A percentile compares a stretch with the other conserved stretches of the same genome.
Evolutionary conservation across 1,140 invertebrate genomes (phyloP).

Genomic region (Physella acuta): DNA sequence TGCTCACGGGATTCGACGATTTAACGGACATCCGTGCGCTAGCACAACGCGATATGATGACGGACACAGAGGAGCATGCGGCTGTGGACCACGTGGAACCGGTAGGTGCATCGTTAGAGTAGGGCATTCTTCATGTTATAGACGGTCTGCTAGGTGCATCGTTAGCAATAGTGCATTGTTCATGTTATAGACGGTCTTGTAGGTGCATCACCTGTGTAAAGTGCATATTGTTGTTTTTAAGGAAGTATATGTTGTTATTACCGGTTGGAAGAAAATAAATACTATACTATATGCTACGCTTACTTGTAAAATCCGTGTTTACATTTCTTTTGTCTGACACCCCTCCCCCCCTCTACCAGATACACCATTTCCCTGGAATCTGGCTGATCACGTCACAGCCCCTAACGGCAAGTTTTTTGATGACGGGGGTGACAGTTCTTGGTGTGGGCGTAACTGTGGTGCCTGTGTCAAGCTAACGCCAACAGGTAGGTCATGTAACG

Average conservation of each 20-base stretch:
- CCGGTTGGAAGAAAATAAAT: too few species aligned
- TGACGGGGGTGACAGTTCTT: constrained; percentile 11
- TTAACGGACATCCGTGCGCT: constrained; percentile 39
- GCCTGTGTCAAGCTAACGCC: constrained; percentile 39
- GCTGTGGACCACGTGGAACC: constrained; percentile 37
- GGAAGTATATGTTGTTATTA: too few species aligned
- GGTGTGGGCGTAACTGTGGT: constrained; percentile 40
- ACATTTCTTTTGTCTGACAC: too few species aligned
- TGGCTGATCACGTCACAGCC: constrained; percentile 29
- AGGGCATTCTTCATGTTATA: too few species aligned
- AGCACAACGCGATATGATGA: constrained; percentile 42
- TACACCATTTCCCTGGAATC: constrained; percentile 31
- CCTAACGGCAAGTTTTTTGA: constrained; percentile 37
- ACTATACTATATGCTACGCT: too few species aligned
- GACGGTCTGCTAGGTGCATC: too few species aligned
- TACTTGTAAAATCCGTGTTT: too few species aligned
- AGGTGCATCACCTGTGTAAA: neutral
- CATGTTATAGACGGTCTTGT: neutral
- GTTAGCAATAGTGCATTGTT: neutral
- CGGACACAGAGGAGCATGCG: constrained; percentile 43
- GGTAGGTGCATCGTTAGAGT: neutral
- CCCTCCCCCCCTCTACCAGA: constrained; percentile 27
- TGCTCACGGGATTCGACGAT: constrained; percentile 25
- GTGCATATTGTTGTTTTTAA: neutral
- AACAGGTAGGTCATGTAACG: constrained; percentile 35